Evolutionary conservation across 2,888 invertebrate species (phyloP).

Genomic region (Patella depressa): DNA sequence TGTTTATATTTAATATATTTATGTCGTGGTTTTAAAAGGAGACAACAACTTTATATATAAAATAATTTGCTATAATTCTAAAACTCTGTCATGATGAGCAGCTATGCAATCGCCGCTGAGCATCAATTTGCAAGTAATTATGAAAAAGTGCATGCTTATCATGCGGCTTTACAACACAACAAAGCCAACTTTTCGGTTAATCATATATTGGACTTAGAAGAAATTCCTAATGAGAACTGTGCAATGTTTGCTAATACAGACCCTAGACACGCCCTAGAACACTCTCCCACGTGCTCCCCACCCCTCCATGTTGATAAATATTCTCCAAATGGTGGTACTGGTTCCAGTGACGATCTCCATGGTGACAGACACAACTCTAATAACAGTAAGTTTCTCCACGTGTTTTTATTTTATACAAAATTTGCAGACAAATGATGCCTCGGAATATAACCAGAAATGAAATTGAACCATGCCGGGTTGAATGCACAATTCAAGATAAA

Average conservation of each 20-base stretch:
- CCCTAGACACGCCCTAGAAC: conserved; percentile 44
- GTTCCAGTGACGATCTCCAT: conserved; percentile 6
- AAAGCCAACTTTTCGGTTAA: conserved; percentile 62
- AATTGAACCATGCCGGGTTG: too few species aligned
- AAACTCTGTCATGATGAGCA: conserved; percentile 46
- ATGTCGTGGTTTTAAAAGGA: too few species aligned
- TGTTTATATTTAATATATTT: too few species aligned
- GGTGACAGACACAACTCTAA: conserved; percentile 14
- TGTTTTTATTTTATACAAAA: too few species aligned
- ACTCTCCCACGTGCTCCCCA: conserved; percentile 51
- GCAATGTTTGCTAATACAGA: conserved; percentile 61
- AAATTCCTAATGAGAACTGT: conserved; percentile 59
- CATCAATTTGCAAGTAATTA: conserved; percentile 50
- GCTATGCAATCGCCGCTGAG: conserved; percentile 49
- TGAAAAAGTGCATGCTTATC: conserved; percentile 55
- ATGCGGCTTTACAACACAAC: conserved; percentile 51
- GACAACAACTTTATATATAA: too few species aligned
- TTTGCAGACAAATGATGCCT: too few species aligned
- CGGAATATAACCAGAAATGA: too few species aligned
- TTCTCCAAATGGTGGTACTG: conserved; percentile 14
- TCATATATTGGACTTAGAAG: conserved; percentile 59
- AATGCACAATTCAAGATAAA: too few species aligned
- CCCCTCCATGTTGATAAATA: conserved; percentile 31
- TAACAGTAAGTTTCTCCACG: conserved; percentile 21
- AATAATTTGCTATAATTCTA: not conserved